Conservation (phyloP, 2,113 vertebrate species). For the Bufo gargarizans region DNA sequence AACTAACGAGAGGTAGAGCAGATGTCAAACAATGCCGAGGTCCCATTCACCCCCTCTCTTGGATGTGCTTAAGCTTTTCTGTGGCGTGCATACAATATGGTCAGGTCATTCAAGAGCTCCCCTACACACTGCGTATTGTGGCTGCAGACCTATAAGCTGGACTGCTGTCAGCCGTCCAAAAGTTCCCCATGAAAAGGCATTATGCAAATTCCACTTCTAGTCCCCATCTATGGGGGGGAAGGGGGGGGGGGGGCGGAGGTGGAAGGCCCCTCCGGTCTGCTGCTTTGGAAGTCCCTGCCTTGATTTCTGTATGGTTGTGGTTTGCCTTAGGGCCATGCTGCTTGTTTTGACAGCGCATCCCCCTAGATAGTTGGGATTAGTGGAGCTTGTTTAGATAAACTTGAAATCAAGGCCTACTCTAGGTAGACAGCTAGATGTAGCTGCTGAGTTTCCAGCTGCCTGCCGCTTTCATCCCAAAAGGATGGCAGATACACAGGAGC, state of each 20-base stretch:
- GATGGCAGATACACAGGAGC: slow-evolving; percentile 81
- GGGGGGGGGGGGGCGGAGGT: slow-evolving; percentile 37
- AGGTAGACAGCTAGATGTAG: slow-evolving; percentile 93
- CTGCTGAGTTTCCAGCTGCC: slow-evolving; percentile 94
- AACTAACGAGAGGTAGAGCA: slow-evolving; percentile 87
- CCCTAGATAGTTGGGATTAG: slow-evolving; percentile 99
- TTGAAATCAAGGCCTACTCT: slow-evolving; percentile 91
- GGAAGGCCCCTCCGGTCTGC: slow-evolving; percentile 76
- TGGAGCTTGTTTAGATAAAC: slow-evolving; percentile 99
- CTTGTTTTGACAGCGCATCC: slow-evolving; percentile 99
- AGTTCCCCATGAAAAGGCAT: slow-evolving; percentile 96
- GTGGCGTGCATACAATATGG: slow-evolving; percentile 78
- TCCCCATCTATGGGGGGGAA: slow-evolving; percentile 77
- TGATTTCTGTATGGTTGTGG: slow-evolving; percentile 89
- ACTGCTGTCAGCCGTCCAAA: slow-evolving; percentile 85
- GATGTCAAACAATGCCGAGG: slow-evolving; percentile 86
- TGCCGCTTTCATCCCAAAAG: slow-evolving; percentile 89
- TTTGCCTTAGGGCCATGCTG: slow-evolving; percentile 98
- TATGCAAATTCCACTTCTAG: slow-evolving; percentile 93
- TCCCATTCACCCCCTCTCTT: slow-evolving; percentile 80
- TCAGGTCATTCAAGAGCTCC: slow-evolving; percentile 87
- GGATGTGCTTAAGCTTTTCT: slow-evolving; percentile 81
- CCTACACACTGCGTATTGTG: slow-evolving; percentile 84
- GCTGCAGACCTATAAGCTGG: slow-evolving; percentile 80
- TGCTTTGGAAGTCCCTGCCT: slow-evolving; percentile 84